Evolutionary conservation across 2,888 invertebrate genomes (phyloP).

Genomic region (Agrotis puta): DNA sequence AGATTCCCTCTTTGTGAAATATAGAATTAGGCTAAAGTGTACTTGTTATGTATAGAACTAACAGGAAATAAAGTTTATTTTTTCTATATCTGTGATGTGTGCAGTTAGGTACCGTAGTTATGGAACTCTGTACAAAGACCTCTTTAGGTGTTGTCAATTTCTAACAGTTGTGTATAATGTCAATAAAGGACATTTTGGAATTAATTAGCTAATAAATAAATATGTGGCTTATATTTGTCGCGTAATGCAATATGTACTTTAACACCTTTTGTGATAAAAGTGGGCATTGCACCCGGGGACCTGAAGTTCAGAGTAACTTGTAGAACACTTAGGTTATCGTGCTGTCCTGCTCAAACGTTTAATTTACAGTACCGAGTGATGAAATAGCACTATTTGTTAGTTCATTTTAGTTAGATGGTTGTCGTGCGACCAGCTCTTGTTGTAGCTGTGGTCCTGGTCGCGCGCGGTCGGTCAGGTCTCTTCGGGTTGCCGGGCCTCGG

Average conservation of each 20-base stretch:
- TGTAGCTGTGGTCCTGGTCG: constrained; percentile 39
- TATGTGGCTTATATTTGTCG: constrained; percentile 85
- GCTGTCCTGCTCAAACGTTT: constrained; percentile 66
- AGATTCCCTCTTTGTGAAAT: constrained; percentile 58
- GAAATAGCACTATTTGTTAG: constrained; percentile 61
- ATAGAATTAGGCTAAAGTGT: constrained; percentile 79
- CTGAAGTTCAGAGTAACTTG: constrained; percentile 52
- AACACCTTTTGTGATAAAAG: constrained; percentile 63
- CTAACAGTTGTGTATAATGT: constrained; percentile 76
- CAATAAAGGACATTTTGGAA: constrained; percentile 74
- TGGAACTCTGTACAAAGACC: constrained; percentile 83
- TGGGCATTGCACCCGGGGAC: constrained; percentile 68
- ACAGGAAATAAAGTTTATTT: constrained; percentile 80
- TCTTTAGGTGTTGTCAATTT: constrained; percentile 87
- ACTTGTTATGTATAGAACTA: constrained; percentile 84
- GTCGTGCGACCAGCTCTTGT: constrained; percentile 36
- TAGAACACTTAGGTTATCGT: constrained; percentile 46
- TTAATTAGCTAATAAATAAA: constrained; percentile 74
- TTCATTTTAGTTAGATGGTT: constrained; percentile 54
- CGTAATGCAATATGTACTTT: constrained; percentile 77
- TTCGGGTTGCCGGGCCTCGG: constrained; percentile 78
- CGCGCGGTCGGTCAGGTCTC: constrained; percentile 66
- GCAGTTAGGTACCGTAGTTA: constrained; percentile 78
- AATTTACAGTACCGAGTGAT: constrained; percentile 57
- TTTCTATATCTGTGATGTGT: constrained; percentile 88